Evolutionary conservation across 1,140 invertebrate genomes (phyloP).

Genomic region (Rhizoglyphus robini): DNA sequence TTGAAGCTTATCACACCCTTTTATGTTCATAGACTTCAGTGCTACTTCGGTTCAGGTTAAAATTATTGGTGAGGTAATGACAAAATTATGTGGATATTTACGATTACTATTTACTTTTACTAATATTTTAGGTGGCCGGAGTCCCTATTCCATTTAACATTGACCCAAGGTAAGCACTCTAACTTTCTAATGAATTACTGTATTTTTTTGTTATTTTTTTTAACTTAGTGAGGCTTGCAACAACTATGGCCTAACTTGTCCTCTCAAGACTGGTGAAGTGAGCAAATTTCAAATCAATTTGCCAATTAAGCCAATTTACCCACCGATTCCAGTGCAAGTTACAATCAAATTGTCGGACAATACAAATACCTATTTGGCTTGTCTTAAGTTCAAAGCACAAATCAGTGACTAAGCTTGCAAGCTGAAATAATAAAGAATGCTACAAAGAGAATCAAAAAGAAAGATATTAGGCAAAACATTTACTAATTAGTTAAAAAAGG

Average conservation of each 20-base stretch:
- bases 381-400: not conserved
- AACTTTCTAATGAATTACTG: not conserved
- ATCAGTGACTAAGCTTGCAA: not conserved
- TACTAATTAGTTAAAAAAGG: too few species aligned
- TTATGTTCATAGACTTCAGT: not conserved
- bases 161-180: not conserved
- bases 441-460: too few species aligned
- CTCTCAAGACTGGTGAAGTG: not conserved
- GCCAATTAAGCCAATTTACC: conserved; percentile 9
- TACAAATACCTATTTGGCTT: not conserved
- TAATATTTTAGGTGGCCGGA: too few species aligned
- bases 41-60: not conserved
- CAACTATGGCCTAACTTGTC: conserved; percentile 11
- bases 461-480: too few species aligned
- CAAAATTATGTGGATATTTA: too few species aligned
- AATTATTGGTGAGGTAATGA: conserved; percentile 2
- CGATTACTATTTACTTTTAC: too few species aligned
- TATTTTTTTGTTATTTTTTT: not conserved
- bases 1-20: not conserved
- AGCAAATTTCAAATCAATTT: not conserved
- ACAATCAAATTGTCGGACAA: not conserved
- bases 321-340: not conserved
- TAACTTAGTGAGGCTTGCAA: not conserved
- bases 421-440: too few species aligned
- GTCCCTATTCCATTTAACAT: not conserved